Evolutionary conservation across 2,888 invertebrate species (phyloP).

Genomic region (Orthonevra nobilis): DNA sequence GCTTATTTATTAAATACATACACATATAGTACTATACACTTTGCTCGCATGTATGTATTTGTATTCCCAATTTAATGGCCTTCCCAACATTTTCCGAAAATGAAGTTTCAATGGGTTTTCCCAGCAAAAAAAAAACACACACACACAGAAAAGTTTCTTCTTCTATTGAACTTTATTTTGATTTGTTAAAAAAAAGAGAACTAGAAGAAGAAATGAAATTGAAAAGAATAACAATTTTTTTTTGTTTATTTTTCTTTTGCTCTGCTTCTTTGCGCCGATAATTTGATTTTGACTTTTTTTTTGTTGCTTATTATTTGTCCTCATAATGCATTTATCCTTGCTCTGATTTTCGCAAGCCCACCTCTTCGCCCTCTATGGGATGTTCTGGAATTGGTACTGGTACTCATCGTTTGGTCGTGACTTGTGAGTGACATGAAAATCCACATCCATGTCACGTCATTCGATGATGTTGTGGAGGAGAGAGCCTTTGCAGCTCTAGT

Average conservation of each 20-base stretch:
- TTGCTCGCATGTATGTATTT: not conserved
- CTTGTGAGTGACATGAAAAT: too few species aligned
- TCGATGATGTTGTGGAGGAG: too few species aligned
- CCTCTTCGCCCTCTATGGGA: too few species aligned
- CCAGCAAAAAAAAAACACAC: too few species aligned
- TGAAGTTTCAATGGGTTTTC: conserved; percentile 20
- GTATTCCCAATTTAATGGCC: not conserved
- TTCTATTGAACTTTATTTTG: conserved; percentile 44
- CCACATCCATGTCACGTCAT: too few species aligned
- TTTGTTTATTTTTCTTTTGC: not conserved
- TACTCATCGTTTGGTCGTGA: too few species aligned
- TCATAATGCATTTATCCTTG: conserved; percentile 59
- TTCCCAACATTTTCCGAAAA: not conserved
- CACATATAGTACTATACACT: too few species aligned
- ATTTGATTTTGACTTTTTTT: not conserved
- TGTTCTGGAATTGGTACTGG: too few species aligned
- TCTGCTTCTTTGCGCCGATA: not conserved
- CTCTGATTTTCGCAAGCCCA: conserved; percentile 46
- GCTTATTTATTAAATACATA: conserved; percentile 50
- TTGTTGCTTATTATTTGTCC: conserved; percentile 19
- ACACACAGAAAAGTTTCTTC: conserved; percentile 20
- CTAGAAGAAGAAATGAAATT: too few species aligned
- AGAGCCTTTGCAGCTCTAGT: too few species aligned
- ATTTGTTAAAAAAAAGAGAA: too few species aligned
- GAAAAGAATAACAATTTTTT: too few species aligned